Evolutionary conservation across 64 coral and sea anemone species (phyloP).

Genomic region (Anthopleura sola): DNA sequence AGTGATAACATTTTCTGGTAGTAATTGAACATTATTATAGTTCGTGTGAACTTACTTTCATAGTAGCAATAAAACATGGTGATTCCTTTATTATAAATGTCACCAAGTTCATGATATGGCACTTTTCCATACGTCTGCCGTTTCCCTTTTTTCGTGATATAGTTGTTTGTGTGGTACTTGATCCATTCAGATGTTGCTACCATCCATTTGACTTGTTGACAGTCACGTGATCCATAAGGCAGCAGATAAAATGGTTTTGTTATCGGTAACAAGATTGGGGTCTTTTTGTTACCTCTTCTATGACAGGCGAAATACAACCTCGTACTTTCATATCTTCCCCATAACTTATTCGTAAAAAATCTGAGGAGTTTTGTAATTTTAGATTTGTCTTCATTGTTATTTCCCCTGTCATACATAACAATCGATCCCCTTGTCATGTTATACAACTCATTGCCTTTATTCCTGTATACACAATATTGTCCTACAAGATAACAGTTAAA

Average conservation of each 20-base stretch:
- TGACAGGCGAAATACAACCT: neutral
- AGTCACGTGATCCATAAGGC: slow-evolving; percentile 13
- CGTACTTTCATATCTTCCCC: neutral
- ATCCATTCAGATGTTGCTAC: slow-evolving; percentile 31
- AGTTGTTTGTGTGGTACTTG: neutral
- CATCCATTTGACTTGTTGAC: slow-evolving; percentile 31
- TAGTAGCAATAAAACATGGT: slow-evolving; percentile 13
- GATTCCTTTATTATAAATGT: neutral
- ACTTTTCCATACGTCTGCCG: neutral
- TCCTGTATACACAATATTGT: too few relatives aligned
- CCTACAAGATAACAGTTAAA: too few relatives aligned
- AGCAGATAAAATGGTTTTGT: slow-evolving; percentile 11
- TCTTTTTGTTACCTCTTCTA: neutral
- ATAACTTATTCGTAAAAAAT: neutral
- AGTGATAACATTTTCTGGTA: too few relatives aligned
- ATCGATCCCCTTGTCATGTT: neutral
- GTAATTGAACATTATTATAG: too few relatives aligned
- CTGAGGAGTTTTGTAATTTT: neutral
- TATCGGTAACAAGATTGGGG: neutral
- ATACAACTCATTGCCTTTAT: too few relatives aligned
- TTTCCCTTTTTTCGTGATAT: neutral
- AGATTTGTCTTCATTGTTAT: neutral
- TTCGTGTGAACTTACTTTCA: slow-evolving; percentile 1
- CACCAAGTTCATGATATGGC: neutral
- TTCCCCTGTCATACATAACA: neutral